These are phyloP conservation scores for Melieria crassipennis DNA, from an alignment of 2,888 invertebrate species.

Conservation along the genomic window DNA sequence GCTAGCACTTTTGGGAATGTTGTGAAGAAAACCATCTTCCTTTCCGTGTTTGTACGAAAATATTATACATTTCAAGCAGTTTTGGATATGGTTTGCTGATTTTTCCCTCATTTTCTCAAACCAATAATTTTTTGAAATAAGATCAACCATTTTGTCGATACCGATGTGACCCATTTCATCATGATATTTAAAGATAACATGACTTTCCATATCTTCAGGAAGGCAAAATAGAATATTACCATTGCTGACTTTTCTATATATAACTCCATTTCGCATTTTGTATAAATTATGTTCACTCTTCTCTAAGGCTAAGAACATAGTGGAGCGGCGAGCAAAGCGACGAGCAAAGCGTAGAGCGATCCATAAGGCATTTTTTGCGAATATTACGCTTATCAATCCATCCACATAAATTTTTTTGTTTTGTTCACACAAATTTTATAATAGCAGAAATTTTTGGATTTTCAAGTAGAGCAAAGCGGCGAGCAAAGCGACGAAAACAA, in stretches of 20 bases:
- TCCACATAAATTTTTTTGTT: no score
- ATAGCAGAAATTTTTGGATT: no score
- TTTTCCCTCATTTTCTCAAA: constrained; percentile 26
- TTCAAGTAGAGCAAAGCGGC: no score
- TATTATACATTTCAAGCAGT: constrained; percentile 36
- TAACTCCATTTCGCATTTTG: constrained; percentile 37
- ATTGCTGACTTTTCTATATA: constrained; percentile 31
- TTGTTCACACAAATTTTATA: no score
- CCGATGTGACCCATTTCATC: constrained; percentile 38
- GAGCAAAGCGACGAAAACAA: no score
- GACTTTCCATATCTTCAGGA: constrained; percentile 29
- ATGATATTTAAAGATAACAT: constrained; percentile 37
- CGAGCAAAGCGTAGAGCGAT: no score
- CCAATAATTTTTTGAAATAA: constrained; percentile 33
- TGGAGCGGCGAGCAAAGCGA: no score
- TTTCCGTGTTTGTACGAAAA: constrained; percentile 30
- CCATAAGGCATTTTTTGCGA: no score
- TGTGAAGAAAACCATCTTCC: constrained; percentile 30
- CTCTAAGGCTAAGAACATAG: no score
- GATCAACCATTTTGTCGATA: constrained; percentile 30
- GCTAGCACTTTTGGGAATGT: constrained; percentile 25
- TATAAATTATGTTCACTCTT: constrained; percentile 19
- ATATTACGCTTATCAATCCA: no score
- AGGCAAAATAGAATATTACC: constrained; percentile 34
- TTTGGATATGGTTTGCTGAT: constrained; percentile 13